A percentile compares a stretch with the other conserved stretches of the same genome.
These are phyloP conservation scores for Dinomys branickii DNA, from an alignment of 2,113 vertebrate genomes.

Conservation along the genomic window DNA sequence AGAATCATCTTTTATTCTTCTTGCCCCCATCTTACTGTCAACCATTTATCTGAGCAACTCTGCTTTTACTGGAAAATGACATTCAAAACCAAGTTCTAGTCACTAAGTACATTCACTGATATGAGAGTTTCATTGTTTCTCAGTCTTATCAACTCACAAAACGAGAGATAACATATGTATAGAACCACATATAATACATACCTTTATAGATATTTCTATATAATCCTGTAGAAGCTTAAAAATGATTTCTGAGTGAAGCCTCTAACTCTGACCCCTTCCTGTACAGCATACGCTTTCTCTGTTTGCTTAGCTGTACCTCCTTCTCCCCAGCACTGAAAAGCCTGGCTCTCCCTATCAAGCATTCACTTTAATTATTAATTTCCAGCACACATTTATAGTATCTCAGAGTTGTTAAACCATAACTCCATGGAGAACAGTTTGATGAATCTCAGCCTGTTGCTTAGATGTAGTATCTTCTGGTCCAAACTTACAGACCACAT, in stretches of 20 bases:
- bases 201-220: neutral
- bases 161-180: neutral
- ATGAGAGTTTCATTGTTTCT: neutral
- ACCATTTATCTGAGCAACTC: neutral
- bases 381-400: neutral
- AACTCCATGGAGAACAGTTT: neutral
- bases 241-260: neutral
- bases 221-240: neutral
- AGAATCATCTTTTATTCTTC: neutral
- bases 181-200: fast-evolving
- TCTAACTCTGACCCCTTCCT: neutral
- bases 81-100: neutral
- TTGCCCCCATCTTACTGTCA: neutral
- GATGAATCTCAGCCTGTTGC: neutral
- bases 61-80: neutral
- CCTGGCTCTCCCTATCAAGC: neutral
- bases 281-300: neutral
- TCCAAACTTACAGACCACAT: neutral
- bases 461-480: neutral
- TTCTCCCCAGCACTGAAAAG: neutral
- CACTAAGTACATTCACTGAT: neutral
- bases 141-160: neutral
- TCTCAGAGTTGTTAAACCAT: neutral
- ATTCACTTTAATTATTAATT: neutral
- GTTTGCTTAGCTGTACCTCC: neutral